Base-by-base conservation (phyloP, 2,113 vertebrate genomes). In the Eleginops maclovinus region DNA sequence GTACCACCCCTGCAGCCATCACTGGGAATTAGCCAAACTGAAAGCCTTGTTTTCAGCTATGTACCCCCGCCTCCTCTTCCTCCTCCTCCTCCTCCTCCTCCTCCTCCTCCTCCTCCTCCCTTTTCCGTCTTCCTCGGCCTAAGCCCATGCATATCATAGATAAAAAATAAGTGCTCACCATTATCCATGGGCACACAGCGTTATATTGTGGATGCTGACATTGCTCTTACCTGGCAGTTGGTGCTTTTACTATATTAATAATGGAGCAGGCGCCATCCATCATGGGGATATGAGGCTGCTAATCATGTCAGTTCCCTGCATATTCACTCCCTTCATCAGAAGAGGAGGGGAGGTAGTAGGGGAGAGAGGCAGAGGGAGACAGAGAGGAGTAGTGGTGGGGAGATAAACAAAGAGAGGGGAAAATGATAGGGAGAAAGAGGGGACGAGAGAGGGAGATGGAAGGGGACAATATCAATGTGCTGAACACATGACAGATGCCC, bases 181-280 rank as follows among this genome's bases (percentile, higher is more conserved):
- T 91, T 90, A 91, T 90, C 88, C 79, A 67, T 64, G 81, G 88
- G 82, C 89, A 86, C 87, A 79, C 81, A 54, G 89, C 88, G 77
- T 93, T 91, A 92, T 91, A 90, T 91, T 88, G 86, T 91, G 88
- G 88, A 88, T 92, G 93, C 93, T 93, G 94, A 94, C 91, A 89
- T 92, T 87, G 92, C 93, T 91, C 88, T 92, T 93, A 93, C 90
- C 93, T 93, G 94, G 91, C 94, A 92, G 88, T 90, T 87, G 82
- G 87, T 90, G 89, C 91, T 94, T 93, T 95, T 94, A 93, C 91
- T 83, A 89, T 93, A 94, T 95, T 92, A 95, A 95, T 95, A 94
- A 95, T 95, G 90, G 87, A 94, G 87, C 86, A 91, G 89, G 88
- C 81, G 12, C 88, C 87, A 92, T 93, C 90, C 91, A 92, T 91